phyloP scores from a whole-genome alignment of 2,888 invertebrate genomes.

The Phoenoteleia sp. region DNA sequence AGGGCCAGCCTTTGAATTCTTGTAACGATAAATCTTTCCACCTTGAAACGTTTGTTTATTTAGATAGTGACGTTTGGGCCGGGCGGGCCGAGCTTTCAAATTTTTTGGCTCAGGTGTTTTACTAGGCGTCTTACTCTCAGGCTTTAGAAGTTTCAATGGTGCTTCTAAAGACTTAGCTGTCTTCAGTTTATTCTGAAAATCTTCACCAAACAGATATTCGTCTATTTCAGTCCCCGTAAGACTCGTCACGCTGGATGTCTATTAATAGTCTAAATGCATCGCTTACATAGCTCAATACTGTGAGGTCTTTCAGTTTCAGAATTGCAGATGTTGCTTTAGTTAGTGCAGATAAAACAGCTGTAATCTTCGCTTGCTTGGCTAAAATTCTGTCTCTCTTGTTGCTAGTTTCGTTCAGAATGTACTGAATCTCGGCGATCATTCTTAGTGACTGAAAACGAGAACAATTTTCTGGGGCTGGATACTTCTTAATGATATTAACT shows the following conservation, averaged over 20 bases:
- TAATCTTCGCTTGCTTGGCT: neutral
- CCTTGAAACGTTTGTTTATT: slow-evolving; percentile 9
- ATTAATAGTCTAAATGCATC: slow-evolving; percentile 8
- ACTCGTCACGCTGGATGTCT: slow-evolving; percentile 31
- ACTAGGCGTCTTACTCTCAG: neutral
- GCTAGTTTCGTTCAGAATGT: neutral
- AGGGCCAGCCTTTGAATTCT: slow-evolving; percentile 7
- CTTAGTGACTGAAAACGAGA: neutral
- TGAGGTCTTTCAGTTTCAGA: neutral
- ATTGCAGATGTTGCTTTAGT: slow-evolving; percentile 22
- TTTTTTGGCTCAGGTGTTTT: slow-evolving; percentile 16
- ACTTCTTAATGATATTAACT: neutral
- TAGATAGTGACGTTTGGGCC: slow-evolving; percentile 9
- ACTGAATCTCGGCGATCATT: neutral
- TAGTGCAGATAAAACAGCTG: slow-evolving; percentile 9
- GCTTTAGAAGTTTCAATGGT: slow-evolving; percentile 13
- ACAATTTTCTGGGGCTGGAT: neutral
- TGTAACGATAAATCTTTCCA: slow-evolving; percentile 16
- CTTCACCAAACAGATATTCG: slow-evolving; percentile 19
- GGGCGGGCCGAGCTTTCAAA: slow-evolving; percentile 1
- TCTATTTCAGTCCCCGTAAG: neutral
- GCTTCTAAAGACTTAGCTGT: neutral
- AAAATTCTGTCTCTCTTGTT: neutral
- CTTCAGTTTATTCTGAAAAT: slow-evolving; percentile 15
- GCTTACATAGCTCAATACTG: neutral